Evolutionary conservation across 1,140 invertebrate genomes (phyloP), one percentile per base, ranked within the genome.

Genomic region (Cydia strobilella): DNA sequence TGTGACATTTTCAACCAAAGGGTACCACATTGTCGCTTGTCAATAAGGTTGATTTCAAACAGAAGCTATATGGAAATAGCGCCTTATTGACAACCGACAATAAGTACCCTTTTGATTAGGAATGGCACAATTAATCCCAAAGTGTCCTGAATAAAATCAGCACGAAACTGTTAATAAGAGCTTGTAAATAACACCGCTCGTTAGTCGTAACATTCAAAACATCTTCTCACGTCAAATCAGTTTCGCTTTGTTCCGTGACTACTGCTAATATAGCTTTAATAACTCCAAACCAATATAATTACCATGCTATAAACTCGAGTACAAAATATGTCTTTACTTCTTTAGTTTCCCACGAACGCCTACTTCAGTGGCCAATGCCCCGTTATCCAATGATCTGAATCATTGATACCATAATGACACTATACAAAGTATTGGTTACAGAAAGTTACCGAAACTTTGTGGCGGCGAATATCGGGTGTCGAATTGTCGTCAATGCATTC

Each of bases 301-400:
- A 71, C 71, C 74, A 78, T 78, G 79, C 79, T 78, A 77, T 79
- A 84, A 82, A 82, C 77, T 89, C 81, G 78, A 86, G 84, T 85
- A 84, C 85, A 86, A 77, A 80, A 77, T 72, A 77, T 80, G 74
- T 80, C 79, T 83, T 77, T 81, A 81, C 77, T 85, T 79, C 78
- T 83, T 77, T 81, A 81, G 78, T 85, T 79, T 86, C 85, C 86
- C 88, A 90, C 86, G 84, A 84, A 82, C 76, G 80, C 82, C 85
- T 85, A 88, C 89, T 85, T 85, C 86, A 88, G 86, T 87, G 86
- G 87, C 86, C 78, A 74, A 59, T 72, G 75, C 74, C 79, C 81
- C 76, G 83, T 86, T 87, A 92, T 85, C 81, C 81, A 82, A 82
- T 81, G 80, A 90, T 86, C 87, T 83, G 65, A 69, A 42, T 69